Base-by-base conservation (phyloP, 1,140 invertebrate species). In the Drosophila littoralis region DNA sequence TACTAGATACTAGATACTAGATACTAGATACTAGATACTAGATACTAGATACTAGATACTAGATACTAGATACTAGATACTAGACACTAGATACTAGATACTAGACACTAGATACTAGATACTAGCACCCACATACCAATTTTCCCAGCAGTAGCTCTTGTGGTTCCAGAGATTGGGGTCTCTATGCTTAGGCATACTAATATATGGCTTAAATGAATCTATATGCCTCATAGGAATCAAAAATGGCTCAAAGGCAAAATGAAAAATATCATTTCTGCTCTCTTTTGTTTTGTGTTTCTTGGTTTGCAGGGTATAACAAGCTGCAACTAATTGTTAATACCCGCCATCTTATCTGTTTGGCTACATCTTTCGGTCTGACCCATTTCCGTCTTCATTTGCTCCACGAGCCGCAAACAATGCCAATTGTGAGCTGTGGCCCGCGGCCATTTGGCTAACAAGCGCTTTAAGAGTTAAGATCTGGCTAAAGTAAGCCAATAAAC, bases 401-500 rank as follows among this genome's bases (percentile, higher is more conserved):
- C 10, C 5, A 33, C 42, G 8, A 32, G 45, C 35, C 28, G 15
- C 32, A 38, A 72, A 72, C 69, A 72, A 72, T 72, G 54, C 52
- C 54, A 59, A 72, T 66, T 71, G 60, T 46, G 8, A 55, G 35
- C 63, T 40, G 12, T 50, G 45, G 52, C 61, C 46, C 9, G 17
- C 32, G 54, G 69, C 52, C 51, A 52, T 67, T 58, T 51, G 54
- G 45, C 33, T 61, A 69, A 60, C 66, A 69, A 69, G 57, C 57
- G 28, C 66, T 0, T n/a, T 6, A 28, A 28, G 61, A 54, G 60
- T 55, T 28, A 65, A 65, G 51, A 36, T 43, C 64, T 10, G 40
- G 50, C 33, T 61, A 7, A 67, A 67, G 52, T 52, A 72, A 52
- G 52, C 52, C 61, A 66, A 51, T 43, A 64, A 64, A 71, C 10